Base-by-base conservation (phyloP, 2,113 vertebrate species). In the Colaptes auratus region DNA sequence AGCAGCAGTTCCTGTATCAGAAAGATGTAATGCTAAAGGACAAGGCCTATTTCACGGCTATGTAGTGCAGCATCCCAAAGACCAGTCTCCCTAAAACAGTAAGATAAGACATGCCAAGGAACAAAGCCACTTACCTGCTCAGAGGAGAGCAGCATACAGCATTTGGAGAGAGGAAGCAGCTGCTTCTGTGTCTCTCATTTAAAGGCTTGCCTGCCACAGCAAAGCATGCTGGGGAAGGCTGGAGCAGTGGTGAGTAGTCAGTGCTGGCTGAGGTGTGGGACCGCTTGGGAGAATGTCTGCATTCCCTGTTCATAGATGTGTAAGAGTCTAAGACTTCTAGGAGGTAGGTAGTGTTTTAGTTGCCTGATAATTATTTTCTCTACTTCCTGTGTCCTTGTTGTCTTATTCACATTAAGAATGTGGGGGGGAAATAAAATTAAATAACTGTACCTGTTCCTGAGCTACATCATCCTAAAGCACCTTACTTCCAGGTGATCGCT, bases 41-140 rank as follows among this genome's bases (percentile, higher is more conserved):
- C 31, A 61, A 23, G 15, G 15, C 0, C 0, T 14, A 5, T 24
- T n/a, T 48, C 35, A 16, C 19, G n/a, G 4, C 42, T 15, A 14
- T 1, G 2, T 1, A 48, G 36, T 27, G 35, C 39, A 70, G 58
- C 4, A 0, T 27, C 55, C 28, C 23, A 42, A 46, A 66, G 17
- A 46, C 20, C 17, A 7, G 0, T 17, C 50, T 77, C 60, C 27
- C 36, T 71, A n/a, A 28, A 52, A 14, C 1, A 63, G 24, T 20
- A 46, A 31, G 44, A 30, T 1, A 63, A 9, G 15, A 35, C 52
- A 66, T 6, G 27, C 25, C 10, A 9, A 71, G 65, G 19, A 71
- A 18, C 10, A 69, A 24, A 55, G 21, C 3, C 36, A 58, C 64
- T 23, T 58, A 64, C 56, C 75, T 25, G 71, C 35, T 53, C 8